phyloP scores from a whole-genome alignment of 2,888 invertebrate species.

The Theodoxus fluviatilis region DNA sequence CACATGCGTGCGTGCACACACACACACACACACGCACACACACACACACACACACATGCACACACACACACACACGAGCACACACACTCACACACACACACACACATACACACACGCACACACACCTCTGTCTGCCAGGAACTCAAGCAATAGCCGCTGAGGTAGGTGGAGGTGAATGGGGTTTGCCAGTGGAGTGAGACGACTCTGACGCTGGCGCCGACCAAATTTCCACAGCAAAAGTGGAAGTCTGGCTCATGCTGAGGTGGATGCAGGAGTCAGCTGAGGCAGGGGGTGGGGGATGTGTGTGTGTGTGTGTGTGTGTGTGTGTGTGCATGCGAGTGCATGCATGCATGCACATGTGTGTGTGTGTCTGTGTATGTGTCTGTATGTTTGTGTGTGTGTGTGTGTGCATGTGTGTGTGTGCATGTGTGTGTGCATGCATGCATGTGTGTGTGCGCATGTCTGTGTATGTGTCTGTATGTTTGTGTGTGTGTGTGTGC shows the following conservation, averaged over 20 bases:
- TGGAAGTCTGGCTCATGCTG: no score
- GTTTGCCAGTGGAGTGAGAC: no score
- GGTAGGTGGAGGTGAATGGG: no score
- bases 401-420: conserved; percentile 15
- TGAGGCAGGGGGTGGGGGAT: neutral
- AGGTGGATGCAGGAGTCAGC: no score
- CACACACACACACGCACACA: neutral
- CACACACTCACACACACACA: conserved; percentile 6
- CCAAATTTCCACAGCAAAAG: no score
- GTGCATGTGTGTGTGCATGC: neutral
- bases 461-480: neutral
- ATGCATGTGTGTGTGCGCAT: no score
- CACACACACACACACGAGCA: conserved; percentile 1
- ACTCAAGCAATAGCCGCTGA: no score
- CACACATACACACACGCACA: neutral
- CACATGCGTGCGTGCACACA: no score
- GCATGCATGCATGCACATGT: conserved; percentile 11
- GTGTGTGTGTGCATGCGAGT: neutral
- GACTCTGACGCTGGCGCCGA: no score
- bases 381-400: no score
- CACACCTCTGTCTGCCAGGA: no score
- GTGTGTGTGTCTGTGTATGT: neutral
- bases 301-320: conserved; percentile 8
- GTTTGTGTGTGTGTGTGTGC: no score
- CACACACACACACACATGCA: neutral